Conservation (phyloP, 30 jellyfish, hydroid and myxozoan species). For the Catostylus mosaicus region DNA sequence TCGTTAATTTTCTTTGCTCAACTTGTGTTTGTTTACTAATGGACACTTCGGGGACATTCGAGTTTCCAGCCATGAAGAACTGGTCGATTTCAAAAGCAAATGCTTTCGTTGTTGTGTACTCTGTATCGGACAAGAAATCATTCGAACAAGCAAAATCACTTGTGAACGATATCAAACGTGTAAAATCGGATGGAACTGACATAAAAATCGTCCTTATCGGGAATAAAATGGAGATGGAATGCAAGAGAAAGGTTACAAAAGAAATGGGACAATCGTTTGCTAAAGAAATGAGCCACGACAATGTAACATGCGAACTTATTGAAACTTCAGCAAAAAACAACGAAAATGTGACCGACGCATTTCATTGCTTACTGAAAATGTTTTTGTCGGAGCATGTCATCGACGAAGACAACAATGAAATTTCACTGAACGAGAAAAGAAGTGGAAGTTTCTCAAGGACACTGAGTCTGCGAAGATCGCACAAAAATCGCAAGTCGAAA, state of each 20-base stretch:
- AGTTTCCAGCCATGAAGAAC: conserved; percentile 97
- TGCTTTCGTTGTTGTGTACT: conserved; percentile 88
- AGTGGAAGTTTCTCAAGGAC: conserved; percentile 65
- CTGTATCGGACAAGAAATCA: conserved; percentile 83
- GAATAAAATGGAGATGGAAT: conserved; percentile 82
- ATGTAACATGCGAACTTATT: conserved; percentile 77
- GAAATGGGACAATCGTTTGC: conserved; percentile 78
- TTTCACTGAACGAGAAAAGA: conserved; percentile 43
- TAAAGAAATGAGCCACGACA: conserved; percentile 53
- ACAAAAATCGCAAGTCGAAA: conserved; percentile 22
- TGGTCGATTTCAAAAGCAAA: conserved; percentile 93
- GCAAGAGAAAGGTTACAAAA: conserved; percentile 60
- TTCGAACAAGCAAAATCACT: conserved; percentile 76
- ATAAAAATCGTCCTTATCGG: conserved; percentile 85
- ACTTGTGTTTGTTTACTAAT: conserved; percentile 91
- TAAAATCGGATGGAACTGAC: conserved; percentile 63
- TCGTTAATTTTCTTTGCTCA: conserved; percentile 82
- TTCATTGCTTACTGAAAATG: conserved; percentile 83
- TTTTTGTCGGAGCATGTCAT: conserved; percentile 69
- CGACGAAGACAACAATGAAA: neutral
- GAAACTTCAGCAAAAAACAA: conserved; percentile 89
- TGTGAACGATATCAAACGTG: conserved; percentile 72
- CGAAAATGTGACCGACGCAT: conserved; percentile 56
- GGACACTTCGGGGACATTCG: conserved; percentile 96
- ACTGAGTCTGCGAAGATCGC: conserved; percentile 30